These are phyloP conservation scores for Ctenochaetus hawaiiensis DNA, from an alignment of 2,797 vertebrate genomes.

Conservation along the genomic window DNA sequence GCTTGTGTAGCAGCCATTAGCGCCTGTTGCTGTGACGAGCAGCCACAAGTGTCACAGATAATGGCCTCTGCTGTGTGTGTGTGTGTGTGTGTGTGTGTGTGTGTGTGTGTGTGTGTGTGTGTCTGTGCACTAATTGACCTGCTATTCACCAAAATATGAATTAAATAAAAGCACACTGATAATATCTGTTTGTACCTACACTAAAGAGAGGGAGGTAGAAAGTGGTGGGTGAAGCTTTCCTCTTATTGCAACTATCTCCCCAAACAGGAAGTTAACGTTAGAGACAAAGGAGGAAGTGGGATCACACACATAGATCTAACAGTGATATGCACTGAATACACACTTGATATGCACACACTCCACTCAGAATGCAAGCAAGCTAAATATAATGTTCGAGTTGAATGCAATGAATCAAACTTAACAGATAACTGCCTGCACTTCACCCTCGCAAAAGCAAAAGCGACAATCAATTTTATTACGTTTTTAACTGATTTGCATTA, in stretches of 20 bases:
- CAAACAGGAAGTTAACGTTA: conserved; percentile 68
- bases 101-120: conserved; percentile 8
- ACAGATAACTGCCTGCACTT: not conserved
- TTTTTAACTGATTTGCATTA: too few relatives aligned
- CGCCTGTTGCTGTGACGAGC: conserved; percentile 20
- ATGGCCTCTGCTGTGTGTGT: conserved; percentile 10
- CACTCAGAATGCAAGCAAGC: not conserved
- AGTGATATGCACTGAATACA: conserved; percentile 5
- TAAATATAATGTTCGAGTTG: not conserved
- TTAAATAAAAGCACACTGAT: conserved; percentile 29
- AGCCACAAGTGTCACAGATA: conserved; percentile 46
- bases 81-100: not conserved
- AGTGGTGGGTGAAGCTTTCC: conserved; percentile 29
- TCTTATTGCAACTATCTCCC: conserved; percentile 15
- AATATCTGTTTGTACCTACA: conserved; percentile 18
- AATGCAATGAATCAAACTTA: not conserved
- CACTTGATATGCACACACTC: not conserved
- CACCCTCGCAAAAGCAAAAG: not conserved
- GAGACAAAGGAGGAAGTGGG: conserved; percentile 64
- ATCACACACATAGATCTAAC: conserved; percentile 52
- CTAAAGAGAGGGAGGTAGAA: conserved; percentile 5
- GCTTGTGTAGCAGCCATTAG: conserved; percentile 22
- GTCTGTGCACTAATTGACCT: not conserved
- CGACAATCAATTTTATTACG: not conserved
- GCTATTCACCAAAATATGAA: conserved; percentile 17